phyloP scores from a whole-genome alignment of 2,888 invertebrate genomes.

The Cheilosia urbana region DNA sequence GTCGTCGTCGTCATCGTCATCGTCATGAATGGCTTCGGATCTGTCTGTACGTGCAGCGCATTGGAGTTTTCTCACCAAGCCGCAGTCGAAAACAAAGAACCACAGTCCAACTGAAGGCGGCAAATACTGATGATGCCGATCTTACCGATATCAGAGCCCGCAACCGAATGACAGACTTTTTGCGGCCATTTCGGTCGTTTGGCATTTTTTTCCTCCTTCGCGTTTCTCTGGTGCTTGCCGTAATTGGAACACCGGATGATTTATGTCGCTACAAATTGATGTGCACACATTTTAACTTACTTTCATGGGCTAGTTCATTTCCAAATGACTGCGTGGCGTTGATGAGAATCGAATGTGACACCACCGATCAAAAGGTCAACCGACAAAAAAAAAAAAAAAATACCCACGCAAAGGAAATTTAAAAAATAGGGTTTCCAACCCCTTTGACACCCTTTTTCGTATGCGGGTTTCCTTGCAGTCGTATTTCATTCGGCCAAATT shows the following conservation, averaged over 20 bases:
- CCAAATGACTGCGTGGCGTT: constrained; percentile 71
- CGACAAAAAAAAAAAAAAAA: constrained; percentile 30
- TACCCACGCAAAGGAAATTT: neutral
- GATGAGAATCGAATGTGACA: constrained; percentile 72
- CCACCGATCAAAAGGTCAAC: constrained; percentile 72
- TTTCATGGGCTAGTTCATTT: constrained; percentile 42
- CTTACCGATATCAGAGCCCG: constrained; percentile 9
- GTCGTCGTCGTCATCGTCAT: constrained; percentile 36
- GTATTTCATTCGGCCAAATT: constrained; percentile 47
- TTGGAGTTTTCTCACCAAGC: constrained; percentile 11
- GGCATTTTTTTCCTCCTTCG: constrained; percentile 16
- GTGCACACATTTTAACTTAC: constrained; percentile 35
- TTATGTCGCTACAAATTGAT: constrained; percentile 70
- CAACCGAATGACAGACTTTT: constrained; percentile 23
- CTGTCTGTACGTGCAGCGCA: constrained; percentile 9
- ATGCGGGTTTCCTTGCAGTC: neutral
- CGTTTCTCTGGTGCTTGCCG: constrained; percentile 34
- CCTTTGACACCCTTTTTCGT: constrained; percentile 30
- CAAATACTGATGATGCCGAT: constrained; percentile 27
- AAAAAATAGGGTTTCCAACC: constrained; percentile 62
- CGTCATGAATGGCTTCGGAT: constrained; percentile 20
- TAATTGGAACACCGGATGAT: constrained; percentile 66
- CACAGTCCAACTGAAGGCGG: constrained; percentile 10
- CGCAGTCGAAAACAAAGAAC: constrained; percentile 2
- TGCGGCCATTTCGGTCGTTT: constrained; percentile 25